phyloP scores from a whole-genome alignment of 2,113 vertebrate species.

The Helogale parvula region DNA sequence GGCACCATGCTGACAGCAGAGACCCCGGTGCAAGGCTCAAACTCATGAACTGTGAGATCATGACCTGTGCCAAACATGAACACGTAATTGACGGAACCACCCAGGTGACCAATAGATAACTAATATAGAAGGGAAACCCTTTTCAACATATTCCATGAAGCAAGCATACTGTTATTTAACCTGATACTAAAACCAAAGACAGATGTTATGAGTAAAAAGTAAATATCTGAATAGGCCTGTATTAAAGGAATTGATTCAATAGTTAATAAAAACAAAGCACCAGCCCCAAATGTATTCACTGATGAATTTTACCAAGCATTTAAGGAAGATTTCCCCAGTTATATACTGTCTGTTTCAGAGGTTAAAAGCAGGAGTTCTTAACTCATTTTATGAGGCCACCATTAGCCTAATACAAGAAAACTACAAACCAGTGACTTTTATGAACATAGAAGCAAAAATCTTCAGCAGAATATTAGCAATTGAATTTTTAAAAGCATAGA shows the following conservation, averaged over 20 bases:
- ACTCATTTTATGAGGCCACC: background rate
- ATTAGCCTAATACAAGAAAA: background rate
- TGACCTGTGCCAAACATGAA: too few relatives aligned
- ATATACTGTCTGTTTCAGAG: background rate
- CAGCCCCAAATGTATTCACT: background rate
- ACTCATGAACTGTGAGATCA: too few relatives aligned
- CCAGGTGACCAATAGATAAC: background rate
- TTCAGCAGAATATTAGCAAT: background rate
- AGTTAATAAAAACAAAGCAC: too few relatives aligned
- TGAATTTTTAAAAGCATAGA: background rate
- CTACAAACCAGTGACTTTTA: background rate
- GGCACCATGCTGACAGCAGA: too few relatives aligned
- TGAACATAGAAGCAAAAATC: background rate
- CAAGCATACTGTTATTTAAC: background rate
- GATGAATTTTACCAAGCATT: background rate
- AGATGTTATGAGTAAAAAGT: background rate
- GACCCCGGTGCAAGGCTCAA: too few relatives aligned
- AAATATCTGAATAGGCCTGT: background rate
- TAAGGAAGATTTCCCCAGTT: background rate
- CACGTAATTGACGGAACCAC: too few relatives aligned
- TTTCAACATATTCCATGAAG: background rate
- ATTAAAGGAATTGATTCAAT: too few relatives aligned
- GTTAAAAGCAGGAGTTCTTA: background rate
- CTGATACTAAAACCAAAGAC: background rate
- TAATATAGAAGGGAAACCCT: background rate